phyloP scores from a whole-genome alignment of 2,888 invertebrate species.

The Dione vanillae region DNA sequence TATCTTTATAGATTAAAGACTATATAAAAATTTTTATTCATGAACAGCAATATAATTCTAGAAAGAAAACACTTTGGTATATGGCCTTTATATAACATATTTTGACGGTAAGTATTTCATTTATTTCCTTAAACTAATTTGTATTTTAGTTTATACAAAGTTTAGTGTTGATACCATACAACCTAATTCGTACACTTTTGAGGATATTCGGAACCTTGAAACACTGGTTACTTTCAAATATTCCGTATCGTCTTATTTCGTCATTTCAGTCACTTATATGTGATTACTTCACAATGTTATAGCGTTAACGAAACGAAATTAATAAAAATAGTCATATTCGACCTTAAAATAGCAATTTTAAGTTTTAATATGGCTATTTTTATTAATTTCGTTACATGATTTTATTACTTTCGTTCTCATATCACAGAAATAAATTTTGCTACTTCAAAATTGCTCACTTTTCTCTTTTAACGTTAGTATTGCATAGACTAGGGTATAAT shows the following conservation, averaged over 20 bases:
- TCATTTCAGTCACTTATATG: conserved; percentile 57
- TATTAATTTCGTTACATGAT: too few relatives aligned
- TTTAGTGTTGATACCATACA: neutral
- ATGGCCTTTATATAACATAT: neutral
- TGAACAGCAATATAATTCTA: too few relatives aligned
- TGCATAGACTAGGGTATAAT: conserved; percentile 64
- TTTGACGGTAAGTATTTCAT: neutral
- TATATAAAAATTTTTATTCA: too few relatives aligned
- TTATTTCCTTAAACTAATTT: neutral
- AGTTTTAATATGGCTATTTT: too few relatives aligned
- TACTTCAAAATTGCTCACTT: neutral
- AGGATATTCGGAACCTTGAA: conserved; percentile 75
- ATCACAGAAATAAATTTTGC: neutral
- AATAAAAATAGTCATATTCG: too few relatives aligned
- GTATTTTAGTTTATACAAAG: neutral
- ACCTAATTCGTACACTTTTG: conserved; percentile 57
- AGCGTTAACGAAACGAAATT: too few relatives aligned
- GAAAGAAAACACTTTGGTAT: too few relatives aligned
- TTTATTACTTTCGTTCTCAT: too few relatives aligned
- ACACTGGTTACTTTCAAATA: conserved; percentile 77
- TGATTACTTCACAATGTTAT: conserved; percentile 65
- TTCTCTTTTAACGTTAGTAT: conserved; percentile 44
- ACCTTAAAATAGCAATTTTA: too few relatives aligned
- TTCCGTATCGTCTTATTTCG: conserved; percentile 75
- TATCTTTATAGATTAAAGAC: too few relatives aligned